Conservation (phyloP, 2,797 vertebrate species). For the Macropus fuliginosus region DNA sequence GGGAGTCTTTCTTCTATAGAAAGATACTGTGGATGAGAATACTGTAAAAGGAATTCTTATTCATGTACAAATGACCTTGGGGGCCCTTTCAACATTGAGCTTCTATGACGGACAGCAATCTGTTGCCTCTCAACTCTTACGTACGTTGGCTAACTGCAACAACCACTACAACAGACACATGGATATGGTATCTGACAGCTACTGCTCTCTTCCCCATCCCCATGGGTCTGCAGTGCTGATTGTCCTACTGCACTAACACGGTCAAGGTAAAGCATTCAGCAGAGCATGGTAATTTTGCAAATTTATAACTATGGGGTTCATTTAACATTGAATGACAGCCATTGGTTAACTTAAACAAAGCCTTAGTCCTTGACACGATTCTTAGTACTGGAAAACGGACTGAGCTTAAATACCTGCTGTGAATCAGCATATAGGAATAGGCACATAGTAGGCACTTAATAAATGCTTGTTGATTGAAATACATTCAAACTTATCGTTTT, state of each 20-base stretch:
- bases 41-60: neutral
- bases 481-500: neutral
- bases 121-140: neutral
- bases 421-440: neutral
- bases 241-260: neutral
- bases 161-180: neutral
- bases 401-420: neutral
- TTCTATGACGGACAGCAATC: neutral
- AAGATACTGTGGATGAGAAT: neutral
- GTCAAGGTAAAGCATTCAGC: neutral
- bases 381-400: neutral
- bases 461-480: neutral
- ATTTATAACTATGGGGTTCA: neutral
- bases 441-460: neutral
- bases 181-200: neutral
- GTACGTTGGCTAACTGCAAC: neutral
- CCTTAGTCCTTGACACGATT: neutral
- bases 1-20: neutral
- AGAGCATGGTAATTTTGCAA: conserved; percentile 5
- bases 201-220: neutral
- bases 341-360: neutral
- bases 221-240: neutral
- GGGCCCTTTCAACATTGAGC: neutral
- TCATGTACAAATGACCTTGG: neutral
- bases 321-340: neutral